Percentiles rank a stretch among this genome's conserved stretches.
Conservation (phyloP, 2,113 vertebrate genomes). For the Morone chrysops region DNA sequence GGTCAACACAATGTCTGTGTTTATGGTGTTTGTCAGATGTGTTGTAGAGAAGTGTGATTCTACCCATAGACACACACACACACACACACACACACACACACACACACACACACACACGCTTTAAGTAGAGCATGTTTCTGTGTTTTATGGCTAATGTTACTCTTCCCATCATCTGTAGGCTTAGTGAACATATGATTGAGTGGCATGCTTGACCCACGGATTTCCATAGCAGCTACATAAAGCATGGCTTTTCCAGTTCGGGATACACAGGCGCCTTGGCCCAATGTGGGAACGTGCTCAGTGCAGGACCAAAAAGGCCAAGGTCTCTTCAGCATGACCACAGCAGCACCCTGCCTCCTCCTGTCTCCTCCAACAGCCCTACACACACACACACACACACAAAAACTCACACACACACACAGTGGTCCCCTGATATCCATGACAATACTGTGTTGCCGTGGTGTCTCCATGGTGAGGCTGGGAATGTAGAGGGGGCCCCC, state of each 20-base stretch:
- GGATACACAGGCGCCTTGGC: conserved; percentile 40
- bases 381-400: conserved; percentile 62
- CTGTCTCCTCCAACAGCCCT: conserved; percentile 56
- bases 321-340: conserved; percentile 76
- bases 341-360: conserved; percentile 64
- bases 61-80: neutral
- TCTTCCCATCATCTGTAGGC: conserved; percentile 13
- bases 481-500: conserved; percentile 83
- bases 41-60: conserved; percentile 34
- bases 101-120: neutral
- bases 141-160: conserved; percentile 15
- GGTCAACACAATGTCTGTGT: conserved; percentile 60
- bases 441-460: conserved; percentile 90
- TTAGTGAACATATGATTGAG: conserved; percentile 22
- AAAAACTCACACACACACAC: conserved; percentile 57
- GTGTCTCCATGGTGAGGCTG: conserved; percentile 88
- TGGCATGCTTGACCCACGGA: conserved; percentile 37
- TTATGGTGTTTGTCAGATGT: conserved; percentile 43
- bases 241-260: conserved; percentile 43
- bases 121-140: conserved; percentile 12
- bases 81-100: neutral
- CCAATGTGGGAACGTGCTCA: conserved; percentile 63
- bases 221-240: conserved; percentile 58
- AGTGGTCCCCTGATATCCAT: conserved; percentile 89
- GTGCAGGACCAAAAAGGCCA: conserved; percentile 80